Conservation (phyloP, 2,113 vertebrate genomes). For the Sceloporus undulatus region DNA sequence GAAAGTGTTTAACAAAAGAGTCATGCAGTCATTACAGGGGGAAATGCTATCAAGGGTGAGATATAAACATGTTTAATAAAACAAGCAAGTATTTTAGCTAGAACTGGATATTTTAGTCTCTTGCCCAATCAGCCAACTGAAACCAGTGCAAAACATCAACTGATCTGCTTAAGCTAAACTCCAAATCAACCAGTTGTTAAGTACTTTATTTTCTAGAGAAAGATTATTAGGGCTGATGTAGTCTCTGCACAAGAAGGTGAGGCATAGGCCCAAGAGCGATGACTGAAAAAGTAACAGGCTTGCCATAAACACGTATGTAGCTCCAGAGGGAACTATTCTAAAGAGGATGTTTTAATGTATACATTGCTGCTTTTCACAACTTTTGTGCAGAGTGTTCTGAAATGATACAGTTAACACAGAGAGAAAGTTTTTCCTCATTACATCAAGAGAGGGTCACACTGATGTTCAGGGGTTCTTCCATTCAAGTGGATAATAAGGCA, state of each 20-base stretch:
- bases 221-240: not conserved
- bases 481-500: not conserved
- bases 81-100: not conserved
- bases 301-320: not conserved
- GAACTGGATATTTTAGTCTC: not conserved
- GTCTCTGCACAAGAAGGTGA: not conserved
- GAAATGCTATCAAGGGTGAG: not conserved
- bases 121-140: not conserved
- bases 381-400: not conserved
- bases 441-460: not conserved
- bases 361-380: not conserved
- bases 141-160: not conserved
- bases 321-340: not conserved
- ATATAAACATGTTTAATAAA: not conserved
- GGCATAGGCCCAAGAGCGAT: conserved; percentile 15
- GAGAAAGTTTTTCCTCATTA: not conserved
- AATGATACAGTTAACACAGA: not conserved
- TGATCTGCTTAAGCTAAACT: not conserved
- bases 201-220: not conserved
- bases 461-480: not conserved
- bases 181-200: not conserved
- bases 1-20: conserved; percentile 4
- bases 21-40: conserved; percentile 15
- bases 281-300: conserved; percentile 1
- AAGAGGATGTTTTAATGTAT: not conserved